Percentiles rank a stretch among this genome's conserved stretches.
phyloP scores from a whole-genome alignment of 2,888 invertebrate species.

The Arctia plantaginis region DNA sequence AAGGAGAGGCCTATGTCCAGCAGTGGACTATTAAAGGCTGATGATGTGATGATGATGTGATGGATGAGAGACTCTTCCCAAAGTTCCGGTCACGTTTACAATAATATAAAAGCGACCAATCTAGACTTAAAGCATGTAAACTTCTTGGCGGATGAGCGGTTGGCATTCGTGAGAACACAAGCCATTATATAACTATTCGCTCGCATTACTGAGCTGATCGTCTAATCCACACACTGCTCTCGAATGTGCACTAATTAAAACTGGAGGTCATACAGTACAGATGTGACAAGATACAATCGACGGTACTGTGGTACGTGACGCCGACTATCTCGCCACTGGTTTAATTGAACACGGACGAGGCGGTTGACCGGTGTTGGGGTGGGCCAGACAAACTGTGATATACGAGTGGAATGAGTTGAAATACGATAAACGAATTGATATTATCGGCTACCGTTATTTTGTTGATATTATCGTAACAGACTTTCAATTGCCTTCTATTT shows the following conservation, averaged over 20 bases:
- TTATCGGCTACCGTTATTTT: background rate
- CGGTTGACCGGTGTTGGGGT: constrained; percentile 51
- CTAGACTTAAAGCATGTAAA: background rate
- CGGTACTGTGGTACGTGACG: constrained; percentile 70
- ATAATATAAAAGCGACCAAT: background rate
- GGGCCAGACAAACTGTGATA: constrained; percentile 32
- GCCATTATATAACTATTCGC: constrained; percentile 8
- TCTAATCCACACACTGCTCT: constrained; percentile 26
- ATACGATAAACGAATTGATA: background rate
- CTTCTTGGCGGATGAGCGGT: background rate
- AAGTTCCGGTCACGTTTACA: background rate
- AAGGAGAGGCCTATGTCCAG: no score
- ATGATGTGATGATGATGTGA: no score
- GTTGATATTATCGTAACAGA: background rate
- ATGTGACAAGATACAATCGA: constrained; percentile 76
- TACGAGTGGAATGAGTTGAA: background rate
- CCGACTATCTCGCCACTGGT: constrained; percentile 70
- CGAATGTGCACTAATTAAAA: constrained; percentile 62
- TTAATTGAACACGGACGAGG: constrained; percentile 76
- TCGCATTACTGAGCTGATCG: constrained; percentile 20
- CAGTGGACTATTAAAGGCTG: no score
- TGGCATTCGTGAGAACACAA: constrained; percentile 4
- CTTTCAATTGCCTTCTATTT: background rate
- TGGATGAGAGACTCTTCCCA: background rate
- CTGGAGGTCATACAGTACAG: constrained; percentile 61